Evolutionary conservation across 2,113 vertebrate genomes (phyloP).

Genomic region (Campylorhamphus procurvoides): DNA sequence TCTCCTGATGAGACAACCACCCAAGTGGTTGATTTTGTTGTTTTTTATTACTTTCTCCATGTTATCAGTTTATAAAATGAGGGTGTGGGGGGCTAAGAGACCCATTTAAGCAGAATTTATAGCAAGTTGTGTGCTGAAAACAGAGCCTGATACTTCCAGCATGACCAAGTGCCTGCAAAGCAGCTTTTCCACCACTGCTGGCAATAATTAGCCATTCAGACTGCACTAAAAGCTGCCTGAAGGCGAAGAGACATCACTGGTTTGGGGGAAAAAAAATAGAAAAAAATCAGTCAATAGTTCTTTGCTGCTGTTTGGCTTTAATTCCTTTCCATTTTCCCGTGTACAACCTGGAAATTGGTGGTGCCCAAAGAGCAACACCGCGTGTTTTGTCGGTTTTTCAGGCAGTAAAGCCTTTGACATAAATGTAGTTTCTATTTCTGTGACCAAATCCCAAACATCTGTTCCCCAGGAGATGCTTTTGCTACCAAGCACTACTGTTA

Average conservation of each 20-base stretch:
- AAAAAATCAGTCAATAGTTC: not conserved
- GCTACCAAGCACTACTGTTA: conserved; percentile 82
- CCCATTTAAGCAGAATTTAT: conserved; percentile 18
- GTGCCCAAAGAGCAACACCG: not conserved
- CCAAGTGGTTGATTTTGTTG: not conserved
- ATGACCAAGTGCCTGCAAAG: conserved; percentile 25
- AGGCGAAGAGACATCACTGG: conserved; percentile 32
- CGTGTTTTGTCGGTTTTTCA: not conserved
- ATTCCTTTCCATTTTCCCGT: not conserved
- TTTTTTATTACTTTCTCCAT: not conserved
- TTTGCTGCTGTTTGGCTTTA: not conserved
- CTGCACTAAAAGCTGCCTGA: conserved; percentile 75
- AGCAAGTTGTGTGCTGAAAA: not conserved
- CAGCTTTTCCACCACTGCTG: conserved; percentile 73
- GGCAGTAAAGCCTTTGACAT: not conserved
- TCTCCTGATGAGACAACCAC: not conserved
- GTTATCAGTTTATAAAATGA: not conserved
- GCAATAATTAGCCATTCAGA: conserved; percentile 79
- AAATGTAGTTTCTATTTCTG: conserved; percentile 66
- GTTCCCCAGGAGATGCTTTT: conserved; percentile 72
- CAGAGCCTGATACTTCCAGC: not conserved
- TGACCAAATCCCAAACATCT: conserved; percentile 74
- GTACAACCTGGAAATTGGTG: not conserved
- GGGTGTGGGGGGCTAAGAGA: not conserved
- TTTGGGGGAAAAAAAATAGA: not conserved